Percentiles rank a stretch among this genome's conserved stretches.
Evolutionary conservation across 2,113 vertebrate genomes (phyloP).

Genomic region (Sapajus apella): DNA sequence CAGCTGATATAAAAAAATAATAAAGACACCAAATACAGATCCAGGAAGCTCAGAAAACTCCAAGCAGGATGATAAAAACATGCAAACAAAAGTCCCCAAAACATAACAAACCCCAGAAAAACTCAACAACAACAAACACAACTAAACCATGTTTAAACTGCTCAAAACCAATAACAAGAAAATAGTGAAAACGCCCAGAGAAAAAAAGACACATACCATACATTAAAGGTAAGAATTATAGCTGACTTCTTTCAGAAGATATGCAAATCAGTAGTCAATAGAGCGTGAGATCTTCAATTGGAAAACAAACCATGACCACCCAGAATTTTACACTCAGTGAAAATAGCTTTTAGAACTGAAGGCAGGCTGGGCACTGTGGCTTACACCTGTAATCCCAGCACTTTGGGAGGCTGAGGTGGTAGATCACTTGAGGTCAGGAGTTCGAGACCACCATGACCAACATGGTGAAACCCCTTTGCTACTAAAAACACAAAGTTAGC

Average conservation of each 20-base stretch:
- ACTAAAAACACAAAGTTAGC: too few species aligned
- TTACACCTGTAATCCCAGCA: too few species aligned
- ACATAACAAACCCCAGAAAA: neutral
- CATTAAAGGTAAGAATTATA: neutral
- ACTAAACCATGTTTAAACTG: neutral
- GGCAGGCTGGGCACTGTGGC: too few species aligned
- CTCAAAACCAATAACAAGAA: neutral
- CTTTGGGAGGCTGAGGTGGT: too few species aligned
- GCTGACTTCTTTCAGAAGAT: neutral
- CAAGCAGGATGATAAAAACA: neutral
- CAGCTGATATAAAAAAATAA: neutral
- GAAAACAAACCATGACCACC: too few species aligned
- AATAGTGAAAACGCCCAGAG: neutral
- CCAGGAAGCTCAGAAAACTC: neutral
- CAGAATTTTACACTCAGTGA: neutral
- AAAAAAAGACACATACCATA: neutral
- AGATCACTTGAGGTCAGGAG: too few species aligned
- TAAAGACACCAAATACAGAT: neutral
- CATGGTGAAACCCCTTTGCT: too few species aligned
- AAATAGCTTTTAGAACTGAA: neutral
- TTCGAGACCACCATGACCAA: too few species aligned
- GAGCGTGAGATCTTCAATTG: neutral
- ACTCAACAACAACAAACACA: neutral
- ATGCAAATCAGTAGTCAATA: neutral
- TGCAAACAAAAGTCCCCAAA: neutral